Base-by-base conservation (phyloP, 2,797 vertebrate species). In the Pipistrellus nathusii region DNA sequence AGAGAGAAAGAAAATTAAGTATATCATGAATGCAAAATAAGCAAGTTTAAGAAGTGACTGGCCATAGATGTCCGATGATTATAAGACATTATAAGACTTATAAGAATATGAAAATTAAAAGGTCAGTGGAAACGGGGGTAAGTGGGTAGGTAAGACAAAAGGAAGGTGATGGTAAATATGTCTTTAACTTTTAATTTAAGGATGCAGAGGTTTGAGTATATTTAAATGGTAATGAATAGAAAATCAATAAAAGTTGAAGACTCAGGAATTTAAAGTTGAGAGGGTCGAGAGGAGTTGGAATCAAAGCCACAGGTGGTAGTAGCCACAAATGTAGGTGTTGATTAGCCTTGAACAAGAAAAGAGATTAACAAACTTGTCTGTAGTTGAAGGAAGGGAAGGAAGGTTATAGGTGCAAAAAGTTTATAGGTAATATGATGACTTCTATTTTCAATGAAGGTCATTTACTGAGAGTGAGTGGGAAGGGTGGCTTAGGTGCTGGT, bases 141-240 rank as follows among this genome's bases (percentile, higher is more conserved):
- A 91, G 35, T 75, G 48, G 11, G 21, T 95, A 57, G 32, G 17
- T 94, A 83, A 44, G 11, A 57, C 15, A 44, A 51, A 69, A 66
- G 35, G 23, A 91, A 89, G 76, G 18, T 75, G n/a, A 27, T 71
- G 32, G 30, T 75, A 78, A 35, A 2, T 32, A 3, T 85, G 8
- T 86, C 51, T 84, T 90, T 66, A 80, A 62, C 57, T 64, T 72
- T 93, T 68, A 77, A 88, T 94, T 90, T 80, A 87, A 90, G 53
- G 15, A 71, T 84, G 25, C 48, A 90, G 72, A 90, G 27, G 57
- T 90, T 83, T 90, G 57, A 83, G 46, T 38, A 69, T 93, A 55
- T 80, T 90, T 96, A 92, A 93, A 81, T 88, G 27, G 62, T 77
- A 88, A 62, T n/a, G n/a, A 55, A 73, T 85, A 64, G 73, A 88